phyloP scores from a whole-genome alignment of 2,888 invertebrate species.

The Caenorhabditis zanzibari region DNA sequence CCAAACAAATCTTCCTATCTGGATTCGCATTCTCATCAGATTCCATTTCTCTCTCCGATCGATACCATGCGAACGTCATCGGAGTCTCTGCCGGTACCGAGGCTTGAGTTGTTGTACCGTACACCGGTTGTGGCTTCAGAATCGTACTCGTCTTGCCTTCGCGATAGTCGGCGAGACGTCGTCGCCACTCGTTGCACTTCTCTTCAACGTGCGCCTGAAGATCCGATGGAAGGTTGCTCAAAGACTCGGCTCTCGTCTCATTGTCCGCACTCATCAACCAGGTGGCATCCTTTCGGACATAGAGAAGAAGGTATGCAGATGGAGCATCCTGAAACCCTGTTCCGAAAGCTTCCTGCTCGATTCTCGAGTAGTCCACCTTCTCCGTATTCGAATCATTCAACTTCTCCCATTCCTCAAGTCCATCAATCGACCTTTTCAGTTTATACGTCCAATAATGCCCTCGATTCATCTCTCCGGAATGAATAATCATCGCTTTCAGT shows the following conservation, averaged over 20 bases:
- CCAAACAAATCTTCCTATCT: not conserved
- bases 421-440: constrained; percentile 20
- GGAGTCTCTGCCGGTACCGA: not conserved
- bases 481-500: constrained; percentile 63
- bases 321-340: not conserved
- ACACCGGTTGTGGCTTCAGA: not conserved
- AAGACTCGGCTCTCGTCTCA: constrained; percentile 6
- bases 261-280: constrained; percentile 29
- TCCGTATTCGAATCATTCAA: constrained; percentile 38
- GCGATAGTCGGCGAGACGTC: constrained; percentile 6
- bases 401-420: constrained; percentile 43
- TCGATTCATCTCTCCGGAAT: constrained; percentile 62
- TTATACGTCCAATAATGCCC: constrained; percentile 70
- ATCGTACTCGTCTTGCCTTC: not conserved
- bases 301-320: constrained; percentile 53
- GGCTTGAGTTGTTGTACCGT: not conserved
- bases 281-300: constrained; percentile 18
- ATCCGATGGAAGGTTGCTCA: constrained; percentile 24
- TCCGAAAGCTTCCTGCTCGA: constrained; percentile 48
- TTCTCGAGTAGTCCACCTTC: constrained; percentile 4
- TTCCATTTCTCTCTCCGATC: not conserved
- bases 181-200: not conserved
- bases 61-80: constrained; percentile 31
- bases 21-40: constrained; percentile 48
- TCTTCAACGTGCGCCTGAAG: not conserved